Evolutionary conservation across 2,113 vertebrate species (phyloP).

Genomic region (Spilogale gracilis): DNA sequence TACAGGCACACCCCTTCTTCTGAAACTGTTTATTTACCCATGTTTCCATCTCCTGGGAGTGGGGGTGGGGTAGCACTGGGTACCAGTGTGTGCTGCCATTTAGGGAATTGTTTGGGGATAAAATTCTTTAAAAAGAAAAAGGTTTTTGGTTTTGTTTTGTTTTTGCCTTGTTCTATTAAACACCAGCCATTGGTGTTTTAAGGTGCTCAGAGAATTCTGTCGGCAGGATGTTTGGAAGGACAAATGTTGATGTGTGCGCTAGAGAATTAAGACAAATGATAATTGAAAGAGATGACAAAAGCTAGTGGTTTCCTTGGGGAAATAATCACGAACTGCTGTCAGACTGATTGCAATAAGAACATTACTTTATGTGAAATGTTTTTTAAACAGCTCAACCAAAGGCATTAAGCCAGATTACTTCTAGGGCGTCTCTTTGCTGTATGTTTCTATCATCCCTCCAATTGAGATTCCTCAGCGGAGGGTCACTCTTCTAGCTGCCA

Average conservation of each 20-base stretch:
- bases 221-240: constrained; percentile 68
- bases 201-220: constrained; percentile 64
- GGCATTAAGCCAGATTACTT: constrained; percentile 30
- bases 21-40: background rate
- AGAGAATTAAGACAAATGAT: constrained; percentile 62
- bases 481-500: background rate
- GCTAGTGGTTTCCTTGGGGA: constrained; percentile 68
- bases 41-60: background rate
- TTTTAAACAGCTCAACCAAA: constrained; percentile 74
- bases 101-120: background rate
- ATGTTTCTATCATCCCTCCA: background rate
- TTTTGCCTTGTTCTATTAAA: constrained; percentile 57
- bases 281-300: constrained; percentile 74
- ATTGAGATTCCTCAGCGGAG: background rate
- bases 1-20: background rate
- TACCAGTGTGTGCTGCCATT: background rate
- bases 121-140: constrained; percentile 10
- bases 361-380: constrained; percentile 82
- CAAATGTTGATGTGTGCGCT: constrained; percentile 34
- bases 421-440: background rate
- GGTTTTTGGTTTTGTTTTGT: background rate
- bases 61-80: background rate
- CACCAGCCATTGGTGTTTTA: constrained; percentile 7
- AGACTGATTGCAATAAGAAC: constrained; percentile 66
- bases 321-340: constrained; percentile 66